Evolutionary conservation across 1,140 invertebrate genomes (phyloP).

Genomic region (Gonioctena quinquepunctata): DNA sequence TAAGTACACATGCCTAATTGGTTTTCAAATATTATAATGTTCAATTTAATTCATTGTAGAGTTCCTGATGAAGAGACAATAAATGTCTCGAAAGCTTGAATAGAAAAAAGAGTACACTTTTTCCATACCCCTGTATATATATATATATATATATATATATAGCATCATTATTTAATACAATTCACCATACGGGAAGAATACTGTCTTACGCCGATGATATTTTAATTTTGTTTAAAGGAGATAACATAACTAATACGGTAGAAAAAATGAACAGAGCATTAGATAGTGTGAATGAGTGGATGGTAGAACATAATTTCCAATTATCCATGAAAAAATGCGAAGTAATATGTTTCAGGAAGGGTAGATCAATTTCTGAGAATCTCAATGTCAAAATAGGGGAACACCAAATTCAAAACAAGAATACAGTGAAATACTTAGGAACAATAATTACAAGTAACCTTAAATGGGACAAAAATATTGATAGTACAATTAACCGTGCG

Average conservation of each 20-base stretch:
- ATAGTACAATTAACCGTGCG: neutral
- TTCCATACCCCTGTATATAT: no score
- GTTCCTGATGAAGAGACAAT: no score
- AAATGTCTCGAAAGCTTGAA: no score
- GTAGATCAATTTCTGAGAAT: neutral
- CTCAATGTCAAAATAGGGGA: neutral
- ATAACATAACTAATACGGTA: neutral
- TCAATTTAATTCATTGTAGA: no score
- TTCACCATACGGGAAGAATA: neutral
- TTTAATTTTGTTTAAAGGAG: constrained; percentile 7
- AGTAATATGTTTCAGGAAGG: neutral
- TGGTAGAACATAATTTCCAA: neutral
- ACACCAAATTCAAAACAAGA: neutral
- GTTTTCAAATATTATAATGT: no score
- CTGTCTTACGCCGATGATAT: constrained; percentile 29
- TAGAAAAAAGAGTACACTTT: no score
- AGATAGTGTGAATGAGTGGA: neutral
- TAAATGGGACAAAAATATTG: constrained; percentile 13
- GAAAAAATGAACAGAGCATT: neutral
- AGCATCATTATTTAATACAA: neutral
- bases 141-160: no score
- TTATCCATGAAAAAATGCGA: constrained; percentile 3
- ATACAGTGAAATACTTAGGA: constrained; percentile 15
- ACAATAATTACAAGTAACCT: neutral
- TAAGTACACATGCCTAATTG: no score